Evolutionary conservation across 2,113 vertebrate genomes (phyloP), one percentile per base, ranked within the genome.

Genomic region (Pandion haliaetus): DNA sequence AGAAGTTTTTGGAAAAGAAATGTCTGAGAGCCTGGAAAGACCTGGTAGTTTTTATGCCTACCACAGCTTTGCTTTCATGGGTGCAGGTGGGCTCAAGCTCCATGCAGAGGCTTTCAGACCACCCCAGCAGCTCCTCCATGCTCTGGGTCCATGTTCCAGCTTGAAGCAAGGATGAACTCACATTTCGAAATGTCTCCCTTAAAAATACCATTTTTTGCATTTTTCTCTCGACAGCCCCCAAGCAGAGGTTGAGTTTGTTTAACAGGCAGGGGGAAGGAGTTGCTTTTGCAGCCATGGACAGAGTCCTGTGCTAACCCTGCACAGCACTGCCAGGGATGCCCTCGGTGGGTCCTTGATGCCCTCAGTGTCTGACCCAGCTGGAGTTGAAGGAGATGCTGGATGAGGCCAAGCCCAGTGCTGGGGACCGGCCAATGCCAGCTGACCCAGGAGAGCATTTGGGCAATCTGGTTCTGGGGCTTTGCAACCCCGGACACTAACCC

Each of bases 281-380:
- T 79, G 31, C 17, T 82, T 82, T 52, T 0, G 0, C 38, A 82
- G 65, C 59, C 4, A 0, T 10, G 63, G 55, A 19, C 19, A 2
- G 26, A 62, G 36, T 26, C 45, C 54, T 36, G 26, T 15, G 45
- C 72, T 73, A 28, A 25, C 19, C 34, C 36, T 8, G 6, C 2
- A 10, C 40, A 57, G 17, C 20, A 1, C 15, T 81, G 70, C 70
- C 8, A 7, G 47, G 29, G 42, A n/a, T 74, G 31, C 44, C n/a
- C 54, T 24, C 0, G 4, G 26, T 34, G 26, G 42, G 65, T 59
- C 61, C 73, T 89, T 7, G 2, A 1, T 34, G 54, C 15, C 32
- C 31, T 40, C 7, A 1, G 71, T 4, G 0, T 17, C 59, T 36
- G 63, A 62, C 42, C 38, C 59, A 26, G 18, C 69, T 62, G 82